Percentiles rank a stretch among this genome's conserved stretches.
Evolutionary conservation across 2,113 vertebrate genomes (phyloP).

Genomic region (Saiga tatarica): DNA sequence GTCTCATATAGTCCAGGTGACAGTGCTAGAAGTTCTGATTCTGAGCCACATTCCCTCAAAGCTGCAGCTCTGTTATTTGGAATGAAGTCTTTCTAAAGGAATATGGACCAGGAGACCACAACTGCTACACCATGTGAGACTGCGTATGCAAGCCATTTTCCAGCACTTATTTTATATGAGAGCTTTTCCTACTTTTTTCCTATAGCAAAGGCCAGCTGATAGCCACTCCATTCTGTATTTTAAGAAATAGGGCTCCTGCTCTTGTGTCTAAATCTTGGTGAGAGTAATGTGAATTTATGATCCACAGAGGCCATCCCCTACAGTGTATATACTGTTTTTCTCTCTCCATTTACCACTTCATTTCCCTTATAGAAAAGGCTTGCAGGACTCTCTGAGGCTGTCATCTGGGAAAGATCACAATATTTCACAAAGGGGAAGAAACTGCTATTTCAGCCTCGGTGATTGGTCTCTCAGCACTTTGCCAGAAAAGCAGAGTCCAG

Average conservation of each 20-base stretch:
- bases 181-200: not conserved
- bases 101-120: not conserved
- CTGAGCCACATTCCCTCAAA: not conserved
- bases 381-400: slow-evolving; percentile 58
- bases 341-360: slow-evolving; percentile 51
- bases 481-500: slow-evolving; percentile 20
- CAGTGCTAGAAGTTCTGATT: not conserved
- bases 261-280: slow-evolving; percentile 17
- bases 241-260: not conserved
- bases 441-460: slow-evolving; percentile 30
- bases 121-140: not conserved
- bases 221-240: not conserved
- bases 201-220: not conserved
- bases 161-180: not conserved
- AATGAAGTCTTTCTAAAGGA: not conserved
- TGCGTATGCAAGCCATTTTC: not conserved
- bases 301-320: slow-evolving; percentile 22
- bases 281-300: slow-evolving; percentile 39
- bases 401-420: slow-evolving; percentile 67
- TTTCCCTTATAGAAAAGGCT: slow-evolving; percentile 55
- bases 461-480: slow-evolving; percentile 40
- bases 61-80: not conserved
- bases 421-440: slow-evolving; percentile 47
- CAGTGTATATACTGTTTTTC: not conserved
- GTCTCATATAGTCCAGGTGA: not conserved